Conservation (phyloP, 1,140 invertebrate genomes). For the Anoplophora glabripennis region DNA sequence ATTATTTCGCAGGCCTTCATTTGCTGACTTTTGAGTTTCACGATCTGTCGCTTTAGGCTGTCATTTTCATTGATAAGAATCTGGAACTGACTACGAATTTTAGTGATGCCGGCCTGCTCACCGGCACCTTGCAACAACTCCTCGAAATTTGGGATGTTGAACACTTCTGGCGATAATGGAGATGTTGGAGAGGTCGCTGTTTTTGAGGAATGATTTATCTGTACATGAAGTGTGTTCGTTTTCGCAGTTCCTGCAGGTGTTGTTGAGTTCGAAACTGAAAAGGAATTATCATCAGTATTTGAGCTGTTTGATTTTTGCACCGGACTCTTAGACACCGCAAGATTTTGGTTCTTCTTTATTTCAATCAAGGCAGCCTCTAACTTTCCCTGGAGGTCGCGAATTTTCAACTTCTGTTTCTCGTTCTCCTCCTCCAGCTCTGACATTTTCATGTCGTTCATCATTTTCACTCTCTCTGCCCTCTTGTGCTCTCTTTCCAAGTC, state of each 20-base stretch:
- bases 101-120: slow-evolving; percentile 9
- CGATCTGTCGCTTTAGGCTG: slow-evolving; percentile 31
- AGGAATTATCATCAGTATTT: slow-evolving; percentile 41
- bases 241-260: slow-evolving; percentile 35
- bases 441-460: slow-evolving; percentile 31
- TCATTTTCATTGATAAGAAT: slow-evolving; percentile 10
- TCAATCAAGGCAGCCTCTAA: slow-evolving; percentile 32
- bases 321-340: slow-evolving; percentile 32
- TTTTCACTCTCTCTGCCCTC: slow-evolving; percentile 23
- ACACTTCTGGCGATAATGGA: slow-evolving; percentile 23
- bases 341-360: slow-evolving; percentile 35
- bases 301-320: slow-evolving; percentile 13
- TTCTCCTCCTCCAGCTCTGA: slow-evolving; percentile 32
- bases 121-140: slow-evolving; percentile 7
- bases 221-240: slow-evolving; percentile 34
- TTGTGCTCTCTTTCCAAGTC: slow-evolving; percentile 25
- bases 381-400: slow-evolving; percentile 31
- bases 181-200: slow-evolving; percentile 2
- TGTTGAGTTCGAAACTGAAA: slow-evolving; percentile 44
- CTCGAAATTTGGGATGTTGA: slow-evolving; percentile 17
- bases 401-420: slow-evolving; percentile 32
- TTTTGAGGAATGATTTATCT: slow-evolving; percentile 18
- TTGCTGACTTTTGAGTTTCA: slow-evolving; percentile 44
- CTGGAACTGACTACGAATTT: slow-evolving; percentile 16
- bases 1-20: slow-evolving; percentile 47